These are phyloP conservation scores for Ctenicera cuprea DNA, from an alignment of 2,888 invertebrate species.

Conservation along the genomic window DNA sequence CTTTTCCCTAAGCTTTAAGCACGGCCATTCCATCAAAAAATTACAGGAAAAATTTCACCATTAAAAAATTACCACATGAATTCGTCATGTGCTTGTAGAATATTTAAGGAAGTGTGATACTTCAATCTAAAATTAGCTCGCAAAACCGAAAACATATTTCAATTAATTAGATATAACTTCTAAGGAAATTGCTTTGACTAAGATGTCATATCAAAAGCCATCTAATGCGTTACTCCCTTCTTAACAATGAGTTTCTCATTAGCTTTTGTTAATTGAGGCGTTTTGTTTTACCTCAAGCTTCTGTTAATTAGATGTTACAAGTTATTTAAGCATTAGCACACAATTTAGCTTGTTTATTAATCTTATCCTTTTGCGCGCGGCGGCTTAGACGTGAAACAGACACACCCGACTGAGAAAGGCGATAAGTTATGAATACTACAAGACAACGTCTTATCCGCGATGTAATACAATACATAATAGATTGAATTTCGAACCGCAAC, in stretches of 20 bases:
- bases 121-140: too few relatives aligned
- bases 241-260: conserved; percentile 22
- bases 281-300: conserved; percentile 31
- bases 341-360: conserved; percentile 26
- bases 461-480: conserved; percentile 27
- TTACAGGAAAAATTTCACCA: too few relatives aligned
- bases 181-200: too few relatives aligned
- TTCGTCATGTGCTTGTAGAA: too few relatives aligned
- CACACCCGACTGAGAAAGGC: conserved; percentile 27
- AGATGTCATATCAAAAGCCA: neutral
- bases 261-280: conserved; percentile 32
- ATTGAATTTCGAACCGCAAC: conserved; percentile 28
- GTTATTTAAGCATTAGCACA: conserved; percentile 25
- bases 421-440: conserved; percentile 29
- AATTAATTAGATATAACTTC: too few relatives aligned
- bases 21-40: too few relatives aligned
- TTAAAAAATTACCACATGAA: too few relatives aligned
- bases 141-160: too few relatives aligned
- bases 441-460: conserved; percentile 5
- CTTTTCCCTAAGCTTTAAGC: too few relatives aligned
- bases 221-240: neutral
- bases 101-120: too few relatives aligned
- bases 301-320: conserved; percentile 35
- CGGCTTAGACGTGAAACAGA: conserved; percentile 10
- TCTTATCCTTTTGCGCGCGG: conserved; percentile 6